Percentiles rank a stretch among this genome's conserved stretches.
phyloP scores from a whole-genome alignment of 1,140 invertebrate species.

The Theocolax elegans region DNA sequence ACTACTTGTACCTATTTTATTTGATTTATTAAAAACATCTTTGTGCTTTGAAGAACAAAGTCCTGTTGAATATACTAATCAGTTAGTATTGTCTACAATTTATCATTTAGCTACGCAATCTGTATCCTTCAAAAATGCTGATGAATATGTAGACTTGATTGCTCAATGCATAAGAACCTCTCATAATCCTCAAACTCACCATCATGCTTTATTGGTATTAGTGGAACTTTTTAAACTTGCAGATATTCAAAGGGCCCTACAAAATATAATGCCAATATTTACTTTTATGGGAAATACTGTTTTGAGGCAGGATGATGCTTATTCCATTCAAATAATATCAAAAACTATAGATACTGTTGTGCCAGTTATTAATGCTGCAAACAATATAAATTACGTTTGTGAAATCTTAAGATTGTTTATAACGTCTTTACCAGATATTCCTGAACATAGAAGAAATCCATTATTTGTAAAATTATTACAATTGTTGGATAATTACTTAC shows the following conservation, averaged over 20 bases:
- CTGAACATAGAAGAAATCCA: slow-evolving; percentile 84
- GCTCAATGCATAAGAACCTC: slow-evolving; percentile 90
- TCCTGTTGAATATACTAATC: slow-evolving; percentile 89
- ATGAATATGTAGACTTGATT: slow-evolving; percentile 84
- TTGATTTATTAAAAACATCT: slow-evolving; percentile 83
- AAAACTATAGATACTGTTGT: slow-evolving; percentile 92
- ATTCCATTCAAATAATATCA: slow-evolving; percentile 92
- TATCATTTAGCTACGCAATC: slow-evolving; percentile 71
- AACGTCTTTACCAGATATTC: slow-evolving; percentile 88
- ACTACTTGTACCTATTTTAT: slow-evolving; percentile 78
- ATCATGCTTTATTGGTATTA: slow-evolving; percentile 87
- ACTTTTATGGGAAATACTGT: slow-evolving; percentile 95
- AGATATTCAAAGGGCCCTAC: slow-evolving; percentile 84
- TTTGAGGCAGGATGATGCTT: slow-evolving; percentile 90
- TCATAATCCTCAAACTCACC: slow-evolving; percentile 93
- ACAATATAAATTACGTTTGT: slow-evolving; percentile 66
- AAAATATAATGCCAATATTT: slow-evolving; percentile 94
- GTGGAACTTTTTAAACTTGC: slow-evolving; percentile 67
- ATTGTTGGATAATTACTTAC: slow-evolving; percentile 80
- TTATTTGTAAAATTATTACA: slow-evolving; percentile 84
- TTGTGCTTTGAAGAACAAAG: slow-evolving; percentile 84
- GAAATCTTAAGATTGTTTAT: slow-evolving; percentile 89
- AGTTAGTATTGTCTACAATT: slow-evolving; percentile 83
- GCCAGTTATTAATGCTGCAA: slow-evolving; percentile 78
- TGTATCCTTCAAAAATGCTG: slow-evolving; percentile 55